phyloP scores from a whole-genome alignment of 35 echinoderm and acorn worm genomes.

The Acanthaster planci region DNA sequence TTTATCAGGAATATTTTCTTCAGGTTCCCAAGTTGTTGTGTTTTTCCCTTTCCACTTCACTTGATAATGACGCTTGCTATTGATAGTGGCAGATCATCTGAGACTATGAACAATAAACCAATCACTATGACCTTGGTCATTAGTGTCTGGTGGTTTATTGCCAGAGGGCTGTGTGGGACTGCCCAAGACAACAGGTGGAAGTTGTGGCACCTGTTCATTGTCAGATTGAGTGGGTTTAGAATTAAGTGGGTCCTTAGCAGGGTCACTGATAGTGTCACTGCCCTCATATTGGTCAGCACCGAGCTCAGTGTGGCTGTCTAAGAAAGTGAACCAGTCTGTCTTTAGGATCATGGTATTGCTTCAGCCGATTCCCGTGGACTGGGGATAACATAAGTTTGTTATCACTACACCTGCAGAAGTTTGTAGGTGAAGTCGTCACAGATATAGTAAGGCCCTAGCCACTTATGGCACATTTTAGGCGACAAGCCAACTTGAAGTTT shows the following conservation, averaged over 20 bases:
- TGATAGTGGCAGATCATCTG: constrained; percentile 14
- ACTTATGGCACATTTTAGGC: constrained; percentile 16
- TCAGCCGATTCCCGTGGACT: constrained; percentile 58
- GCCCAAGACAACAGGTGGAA: neutral
- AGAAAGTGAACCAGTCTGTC: too few relatives aligned
- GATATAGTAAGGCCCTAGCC: constrained; percentile 37
- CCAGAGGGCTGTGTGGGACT: neutral
- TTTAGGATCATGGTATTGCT: constrained; percentile 48
- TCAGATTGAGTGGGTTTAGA: neutral
- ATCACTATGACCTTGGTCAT: neutral
- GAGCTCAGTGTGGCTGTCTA: constrained; percentile 13
- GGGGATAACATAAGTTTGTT: constrained; percentile 46
- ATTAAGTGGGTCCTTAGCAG: neutral
- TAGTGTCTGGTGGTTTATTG: too few relatives aligned
- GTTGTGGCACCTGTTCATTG: neutral
- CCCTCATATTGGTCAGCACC: neutral
- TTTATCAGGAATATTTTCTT: constrained; percentile 41
- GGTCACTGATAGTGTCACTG: neutral
- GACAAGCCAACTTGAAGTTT: neutral
- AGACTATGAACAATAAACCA: constrained; percentile 21
- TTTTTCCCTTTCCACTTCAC: constrained; percentile 54
- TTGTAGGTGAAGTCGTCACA: constrained; percentile 32
- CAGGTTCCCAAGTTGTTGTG: constrained; percentile 41
- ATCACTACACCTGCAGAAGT: constrained; percentile 42
- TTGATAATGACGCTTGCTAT: constrained; percentile 46